Base-by-base conservation (phyloP, 1,140 invertebrate genomes). In the Acromyrmex echinatior region DNA sequence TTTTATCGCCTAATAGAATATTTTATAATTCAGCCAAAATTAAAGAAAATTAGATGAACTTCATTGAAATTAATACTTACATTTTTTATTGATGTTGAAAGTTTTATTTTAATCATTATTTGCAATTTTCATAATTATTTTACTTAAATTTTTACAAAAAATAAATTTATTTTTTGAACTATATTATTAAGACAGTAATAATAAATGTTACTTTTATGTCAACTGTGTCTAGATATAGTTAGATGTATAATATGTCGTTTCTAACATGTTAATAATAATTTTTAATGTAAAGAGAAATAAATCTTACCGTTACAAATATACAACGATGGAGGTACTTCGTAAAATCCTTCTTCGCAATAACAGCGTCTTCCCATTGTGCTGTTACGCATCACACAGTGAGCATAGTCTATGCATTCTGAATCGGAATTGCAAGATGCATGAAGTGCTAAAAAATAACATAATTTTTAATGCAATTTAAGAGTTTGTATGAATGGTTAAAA, bases 331-430 rank as follows among this genome's bases (percentile, higher is more conserved):
- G 93, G 87, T 12, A 94, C 93, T 86, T 96, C 94, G 14, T 86
- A 88, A 80, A 93, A 95, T 68, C 94, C 95, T 39, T 93, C 92
- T 87, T 87, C 92, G 65, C 95, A 96, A 39, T 93, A 92, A 90
- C 95, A 96, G 6, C 93, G 94, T 92, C 92, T 96, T n/a, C 91
- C 93, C 45, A 87, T 51, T 1, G 87, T 85, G 14, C 88, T 92
- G 6, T 92, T 93, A 7, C 89, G 93, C 0, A 92, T 87, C 16
- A 90, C 60, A 76, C 95, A 96, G 25, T 95, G 92, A 6, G 95
- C 95, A n/a, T 93, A 93, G 7, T 94, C 91, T 12, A 92, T 88
- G 58, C 95, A 96, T 74, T 96, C 95, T 0, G 87, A 77, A 66
- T 96, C 90, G 0, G 93, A 91, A 76, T 92, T 95, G 76, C 95